Base-by-base conservation (phyloP, 2,888 invertebrate species). In the Dorcus hopei region DNA sequence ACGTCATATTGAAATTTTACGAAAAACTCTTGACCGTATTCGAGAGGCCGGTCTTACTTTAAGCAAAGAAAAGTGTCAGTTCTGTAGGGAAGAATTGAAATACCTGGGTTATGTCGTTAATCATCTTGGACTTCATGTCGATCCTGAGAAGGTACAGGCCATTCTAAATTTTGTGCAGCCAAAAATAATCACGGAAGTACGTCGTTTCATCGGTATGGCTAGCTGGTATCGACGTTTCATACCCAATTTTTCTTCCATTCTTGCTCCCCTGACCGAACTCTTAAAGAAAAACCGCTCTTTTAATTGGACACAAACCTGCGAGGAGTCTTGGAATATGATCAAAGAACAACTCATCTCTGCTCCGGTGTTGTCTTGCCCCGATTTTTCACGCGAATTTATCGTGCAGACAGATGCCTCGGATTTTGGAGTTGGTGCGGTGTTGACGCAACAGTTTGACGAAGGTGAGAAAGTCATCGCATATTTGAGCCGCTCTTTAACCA, bases 41-140 rank as follows among this genome's bases (percentile, higher is more conserved):
- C 38, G 62, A 5, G 26, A 49, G n/a, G 65, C 66, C 0, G 62
- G 65, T 6, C 40, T 72, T 6, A 70, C 61, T 2, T 26, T 74
- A 3, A 67, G 67, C n/a, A 38, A 38, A 9, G 62, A 62, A 0
- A 72, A 73, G 47, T 64, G 65, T 49, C 11, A 60, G 8, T 58
- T 68, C 52, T 62, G 64, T 23, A 9, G 58, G 38, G 50, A 40
- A n/a, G 43, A 61, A 33, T 42, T 75, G 0, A 57, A 59, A 19
- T 71, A 68, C 49, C 54, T 75, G 6, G 73, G 75, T 6, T 70
- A 70, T 47, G 23, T 69, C 0, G 65, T 75, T 6, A 57, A 64
- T 45, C 49, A 43, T 3, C 19, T 65, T 0, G 69, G 70, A 3
- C 14, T 14, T 14, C 14, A 14, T 14, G 14, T 14, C 4, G 65